These are phyloP conservation scores for Polypedilum vanderplanki DNA, from an alignment of 1,140 invertebrate genomes.

Conservation along the genomic window DNA sequence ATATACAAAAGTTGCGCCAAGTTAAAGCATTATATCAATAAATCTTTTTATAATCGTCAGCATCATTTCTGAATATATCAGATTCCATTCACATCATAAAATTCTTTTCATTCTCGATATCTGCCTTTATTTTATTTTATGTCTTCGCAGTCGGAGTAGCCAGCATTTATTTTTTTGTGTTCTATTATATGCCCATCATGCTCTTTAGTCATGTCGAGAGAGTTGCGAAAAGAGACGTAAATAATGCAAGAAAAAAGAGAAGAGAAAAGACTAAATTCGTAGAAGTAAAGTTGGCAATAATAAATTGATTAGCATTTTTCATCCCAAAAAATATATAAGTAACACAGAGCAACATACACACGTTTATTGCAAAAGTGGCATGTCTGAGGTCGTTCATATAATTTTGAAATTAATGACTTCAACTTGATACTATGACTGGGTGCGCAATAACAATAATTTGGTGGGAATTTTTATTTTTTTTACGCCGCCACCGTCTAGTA, in stretches of 20 bases:
- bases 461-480: no score
- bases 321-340: constrained; percentile 4
- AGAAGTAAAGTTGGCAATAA: neutral
- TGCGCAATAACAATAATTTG: no score
- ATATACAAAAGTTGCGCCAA: no score
- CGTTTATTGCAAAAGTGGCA: neutral
- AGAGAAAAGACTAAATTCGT: no score
- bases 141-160: neutral
- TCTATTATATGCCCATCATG: neutral
- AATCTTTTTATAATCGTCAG: constrained; percentile 3
- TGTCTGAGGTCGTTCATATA: neutral
- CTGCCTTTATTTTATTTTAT: neutral
- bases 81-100: constrained; percentile 4
- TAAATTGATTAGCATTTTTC: neutral
- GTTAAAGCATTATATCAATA: neutral
- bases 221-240: no score
- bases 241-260: no score
- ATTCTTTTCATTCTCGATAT: neutral
- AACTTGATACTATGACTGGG: neutral
- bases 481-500: no score
- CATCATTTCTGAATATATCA: neutral
- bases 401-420: neutral
- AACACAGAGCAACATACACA: neutral
- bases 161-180: neutral
- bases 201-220: neutral